phyloP scores from a whole-genome alignment of 2,888 invertebrate genomes.

The Corbicula japonica region DNA sequence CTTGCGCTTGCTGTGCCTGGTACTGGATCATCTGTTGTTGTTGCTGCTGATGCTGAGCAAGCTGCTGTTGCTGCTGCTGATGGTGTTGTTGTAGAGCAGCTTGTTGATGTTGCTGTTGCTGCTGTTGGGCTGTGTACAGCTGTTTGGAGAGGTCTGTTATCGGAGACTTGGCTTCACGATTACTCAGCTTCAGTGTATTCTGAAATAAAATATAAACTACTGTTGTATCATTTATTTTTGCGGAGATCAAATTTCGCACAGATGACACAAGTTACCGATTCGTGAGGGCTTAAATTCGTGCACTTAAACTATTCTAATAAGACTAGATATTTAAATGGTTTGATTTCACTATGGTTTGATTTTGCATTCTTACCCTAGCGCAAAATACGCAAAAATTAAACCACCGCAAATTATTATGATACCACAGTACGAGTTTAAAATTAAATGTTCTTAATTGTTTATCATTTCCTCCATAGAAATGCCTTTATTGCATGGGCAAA shows the following conservation, averaged over 20 bases:
- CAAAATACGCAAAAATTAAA: too few species aligned
- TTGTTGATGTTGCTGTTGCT: conserved; percentile 73
- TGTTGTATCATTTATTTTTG: too few species aligned
- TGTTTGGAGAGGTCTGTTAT: conserved; percentile 67
- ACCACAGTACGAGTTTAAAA: too few species aligned
- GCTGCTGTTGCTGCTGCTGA: conserved; percentile 65
- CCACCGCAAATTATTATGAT: too few species aligned
- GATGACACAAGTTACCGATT: not conserved
- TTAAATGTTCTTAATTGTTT: too few species aligned
- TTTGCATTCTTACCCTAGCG: too few species aligned
- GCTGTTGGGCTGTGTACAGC: conserved; percentile 72
- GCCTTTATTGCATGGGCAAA: too few species aligned
- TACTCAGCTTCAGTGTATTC: conserved; percentile 69
- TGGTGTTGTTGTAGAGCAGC: conserved; percentile 70
- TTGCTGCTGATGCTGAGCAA: conserved; percentile 72
- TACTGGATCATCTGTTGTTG: conserved; percentile 61
- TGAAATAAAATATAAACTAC: conserved; percentile 52
- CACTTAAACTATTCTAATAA: too few species aligned
- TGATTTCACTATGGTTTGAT: too few species aligned
- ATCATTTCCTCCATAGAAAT: too few species aligned
- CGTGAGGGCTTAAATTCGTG: not conserved
- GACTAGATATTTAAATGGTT: too few species aligned
- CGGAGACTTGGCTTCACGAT: conserved; percentile 57
- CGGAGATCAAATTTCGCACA: too few species aligned
- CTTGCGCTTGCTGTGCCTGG: conserved; percentile 62